A percentile compares a stretch with the other conserved stretches of the same genome.
phyloP scores from a whole-genome alignment of 2,113 vertebrate genomes.

The Sminthopsis crassicaudata region DNA sequence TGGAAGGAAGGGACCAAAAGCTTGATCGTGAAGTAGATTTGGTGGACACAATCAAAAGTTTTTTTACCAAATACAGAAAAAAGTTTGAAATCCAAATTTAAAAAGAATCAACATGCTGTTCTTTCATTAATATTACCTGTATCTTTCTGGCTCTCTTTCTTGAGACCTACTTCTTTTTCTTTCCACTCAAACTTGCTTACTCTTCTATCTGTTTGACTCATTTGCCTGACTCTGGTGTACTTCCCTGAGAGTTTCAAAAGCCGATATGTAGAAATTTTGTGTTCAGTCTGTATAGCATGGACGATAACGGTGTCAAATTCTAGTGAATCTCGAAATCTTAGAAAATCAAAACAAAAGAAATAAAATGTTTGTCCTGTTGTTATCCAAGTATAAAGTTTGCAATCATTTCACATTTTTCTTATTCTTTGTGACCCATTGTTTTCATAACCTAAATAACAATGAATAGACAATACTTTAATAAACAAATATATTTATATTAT shows the following conservation, averaged over 20 bases:
- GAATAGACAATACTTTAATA: slow-evolving; percentile 1
- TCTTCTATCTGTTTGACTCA: slow-evolving; percentile 56
- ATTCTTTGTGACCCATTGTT: slow-evolving; percentile 6
- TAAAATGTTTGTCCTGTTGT: neutral
- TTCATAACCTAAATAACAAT: slow-evolving; percentile 18
- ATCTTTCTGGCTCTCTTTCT: slow-evolving; percentile 67
- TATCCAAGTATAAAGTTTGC: neutral
- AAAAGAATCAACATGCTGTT: neutral
- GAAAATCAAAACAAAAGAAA: slow-evolving; percentile 49
- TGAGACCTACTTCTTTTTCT: slow-evolving; percentile 61
- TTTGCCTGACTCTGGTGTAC: slow-evolving; percentile 60
- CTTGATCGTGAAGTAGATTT: neutral
- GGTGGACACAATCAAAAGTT: neutral
- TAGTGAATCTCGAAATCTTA: slow-evolving; percentile 87
- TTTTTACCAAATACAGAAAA: slow-evolving; percentile 21
- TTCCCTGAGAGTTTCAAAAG: slow-evolving; percentile 79
- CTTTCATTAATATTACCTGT: slow-evolving; percentile 66
- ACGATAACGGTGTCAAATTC: slow-evolving; percentile 86
- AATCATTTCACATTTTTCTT: slow-evolving; percentile 11
- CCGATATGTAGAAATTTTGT: slow-evolving; percentile 89
- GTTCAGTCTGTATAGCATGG: slow-evolving; percentile 86
- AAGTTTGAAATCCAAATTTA: neutral
- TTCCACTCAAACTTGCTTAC: slow-evolving; percentile 54
- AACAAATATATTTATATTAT: slow-evolving; percentile 1
- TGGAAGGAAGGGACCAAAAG: neutral